These are phyloP conservation scores for Xenopus petersii DNA, from an alignment of 2,797 vertebrate species.

Conservation along the genomic window DNA sequence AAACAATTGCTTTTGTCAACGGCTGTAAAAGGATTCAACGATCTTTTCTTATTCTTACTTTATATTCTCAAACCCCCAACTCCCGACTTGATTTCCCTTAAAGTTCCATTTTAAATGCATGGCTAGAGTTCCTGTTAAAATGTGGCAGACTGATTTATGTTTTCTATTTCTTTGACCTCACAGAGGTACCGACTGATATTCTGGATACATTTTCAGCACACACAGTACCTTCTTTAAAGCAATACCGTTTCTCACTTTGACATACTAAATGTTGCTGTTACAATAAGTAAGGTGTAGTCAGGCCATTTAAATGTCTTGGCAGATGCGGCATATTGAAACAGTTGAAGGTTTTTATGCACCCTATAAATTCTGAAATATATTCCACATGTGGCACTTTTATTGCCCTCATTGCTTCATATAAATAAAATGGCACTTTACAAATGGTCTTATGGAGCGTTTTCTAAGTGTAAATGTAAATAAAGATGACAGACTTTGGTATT, in stretches of 20 bases:
- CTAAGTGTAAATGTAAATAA: slow-evolving; percentile 39
- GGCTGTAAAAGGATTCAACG: no score
- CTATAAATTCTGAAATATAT: slow-evolving; percentile 44
- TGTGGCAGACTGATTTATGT: slow-evolving; percentile 7
- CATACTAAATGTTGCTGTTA: slow-evolving; percentile 37
- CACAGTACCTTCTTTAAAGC: slow-evolving; percentile 32
- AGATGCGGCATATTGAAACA: slow-evolving; percentile 37
- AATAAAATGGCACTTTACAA: slow-evolving; percentile 42
- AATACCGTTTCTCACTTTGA: slow-evolving; percentile 38
- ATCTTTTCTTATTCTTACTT: no score
- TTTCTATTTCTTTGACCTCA: slow-evolving; percentile 22
- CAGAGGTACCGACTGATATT: slow-evolving; percentile 26
- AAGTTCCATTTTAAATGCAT: neutral
- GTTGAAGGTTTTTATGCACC: slow-evolving; percentile 34
- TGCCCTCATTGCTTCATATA: slow-evolving; percentile 36
- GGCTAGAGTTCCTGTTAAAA: neutral
- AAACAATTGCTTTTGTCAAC: no score
- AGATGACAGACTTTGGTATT: slow-evolving; percentile 39
- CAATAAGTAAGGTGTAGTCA: slow-evolving; percentile 46
- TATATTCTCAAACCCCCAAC: no score
- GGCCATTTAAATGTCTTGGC: slow-evolving; percentile 45
- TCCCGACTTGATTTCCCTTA: no score
- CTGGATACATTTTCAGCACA: slow-evolving; percentile 25
- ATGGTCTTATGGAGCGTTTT: slow-evolving; percentile 20
- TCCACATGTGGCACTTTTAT: slow-evolving; percentile 42